Evolutionary conservation across 1,140 invertebrate species (phyloP), one percentile per base, ranked within the genome.

Genomic region (Bilobella aurantiaca): DNA sequence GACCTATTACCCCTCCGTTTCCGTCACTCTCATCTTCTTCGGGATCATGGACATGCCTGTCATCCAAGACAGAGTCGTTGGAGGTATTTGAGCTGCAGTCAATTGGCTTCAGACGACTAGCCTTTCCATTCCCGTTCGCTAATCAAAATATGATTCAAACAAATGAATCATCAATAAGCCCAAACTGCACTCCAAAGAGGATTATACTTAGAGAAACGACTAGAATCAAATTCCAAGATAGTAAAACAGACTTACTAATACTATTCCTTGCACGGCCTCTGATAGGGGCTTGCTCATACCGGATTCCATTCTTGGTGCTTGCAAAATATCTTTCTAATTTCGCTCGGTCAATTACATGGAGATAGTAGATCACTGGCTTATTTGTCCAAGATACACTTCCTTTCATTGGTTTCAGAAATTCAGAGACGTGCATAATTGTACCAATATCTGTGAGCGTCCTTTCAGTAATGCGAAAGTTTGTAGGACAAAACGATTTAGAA

Each of bases 301-400:
- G 47, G 46, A 32, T 67, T 59, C 66, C 69, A 31, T 34, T 31
- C 53, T 90, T 90, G 74, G 89, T 81, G 77, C 88, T 87, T 80
- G 90, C 87, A 81, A 96, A 96, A 81, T 96, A 97, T 78, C 91
- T 87, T 81, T 96, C 93, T 76, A 96, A 82, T 83, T 93, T 94
- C 63, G 91, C 93, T 75, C 91, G 84, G 83, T 98, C 95, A 75
- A 98, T 97, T 74, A 91, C 88, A 80, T 98, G 95, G 69, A 97
- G 82, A 83, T 93, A 99, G 82, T 98, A 99, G 59, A 92, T 93
- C 69, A 99, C 94, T 56, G 94, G 92, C 79, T 95, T 96, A 62
- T 91, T 91, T 66, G 96, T 98, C 96, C 95, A 99, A 3, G 93
- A 97, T 37, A 99, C 95, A 3, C 92, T 96, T 70, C 93, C 94